Conservation (phyloP, 2,888 invertebrate genomes). For the Ditula angustiorana region DNA sequence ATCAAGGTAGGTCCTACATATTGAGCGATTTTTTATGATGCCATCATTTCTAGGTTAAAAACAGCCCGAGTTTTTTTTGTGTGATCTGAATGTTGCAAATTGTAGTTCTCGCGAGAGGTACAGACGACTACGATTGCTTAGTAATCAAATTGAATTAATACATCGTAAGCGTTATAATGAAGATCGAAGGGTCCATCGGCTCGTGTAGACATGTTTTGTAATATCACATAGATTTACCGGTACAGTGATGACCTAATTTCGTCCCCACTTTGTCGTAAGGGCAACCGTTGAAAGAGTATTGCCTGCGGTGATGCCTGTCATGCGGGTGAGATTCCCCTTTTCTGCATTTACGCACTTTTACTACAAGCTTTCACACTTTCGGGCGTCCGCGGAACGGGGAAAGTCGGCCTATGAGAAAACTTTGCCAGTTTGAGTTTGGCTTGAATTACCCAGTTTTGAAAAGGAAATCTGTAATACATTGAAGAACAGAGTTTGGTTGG, state of each 20-base stretch:
- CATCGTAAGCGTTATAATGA: no score
- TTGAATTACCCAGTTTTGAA: slow-evolving; percentile 31
- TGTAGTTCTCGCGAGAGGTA: no score
- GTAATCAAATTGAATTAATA: no score
- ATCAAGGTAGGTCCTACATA: no score
- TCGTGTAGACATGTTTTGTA: slow-evolving; percentile 19
- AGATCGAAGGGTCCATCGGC: no score
- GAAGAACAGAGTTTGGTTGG: not conserved
- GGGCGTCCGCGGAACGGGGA: slow-evolving; percentile 57
- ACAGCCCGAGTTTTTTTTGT: no score
- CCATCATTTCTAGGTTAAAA: no score
- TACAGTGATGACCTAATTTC: slow-evolving; percentile 62
- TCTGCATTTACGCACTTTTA: slow-evolving; percentile 59
- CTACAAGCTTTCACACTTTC: slow-evolving; percentile 79
- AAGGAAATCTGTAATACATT: slow-evolving; percentile 20
- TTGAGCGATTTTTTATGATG: no score
- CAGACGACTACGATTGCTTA: no score
- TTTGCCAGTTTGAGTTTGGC: slow-evolving; percentile 47
- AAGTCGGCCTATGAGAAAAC: slow-evolving; percentile 57
- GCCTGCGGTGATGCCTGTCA: slow-evolving; percentile 68
- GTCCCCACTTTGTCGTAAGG: slow-evolving; percentile 56
- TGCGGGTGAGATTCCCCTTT: slow-evolving; percentile 66
- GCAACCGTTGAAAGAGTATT: slow-evolving; percentile 59
- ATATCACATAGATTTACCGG: slow-evolving; percentile 43
- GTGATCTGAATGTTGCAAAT: no score